Evolutionary conservation across 2,113 vertebrate species (phyloP).

Genomic region (Brachyhypopomus occidentalis): DNA sequence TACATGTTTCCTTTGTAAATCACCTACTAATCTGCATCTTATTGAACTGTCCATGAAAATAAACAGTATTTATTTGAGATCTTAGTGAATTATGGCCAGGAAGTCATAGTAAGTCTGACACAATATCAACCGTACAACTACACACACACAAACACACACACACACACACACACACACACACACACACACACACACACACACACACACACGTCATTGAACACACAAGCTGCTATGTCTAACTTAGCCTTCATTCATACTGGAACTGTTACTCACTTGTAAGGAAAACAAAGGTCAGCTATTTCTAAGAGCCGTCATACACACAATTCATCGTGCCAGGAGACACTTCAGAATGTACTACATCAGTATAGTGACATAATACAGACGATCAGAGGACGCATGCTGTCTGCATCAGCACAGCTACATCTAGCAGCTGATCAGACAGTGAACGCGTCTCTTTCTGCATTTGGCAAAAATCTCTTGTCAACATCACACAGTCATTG

Average conservation of each 20-base stretch:
- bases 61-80: too few species aligned
- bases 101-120: too few species aligned
- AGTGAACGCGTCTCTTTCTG: background rate
- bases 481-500: background rate
- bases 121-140: too few species aligned
- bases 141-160: background rate
- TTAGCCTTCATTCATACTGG: conserved; percentile 38
- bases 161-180: too few species aligned
- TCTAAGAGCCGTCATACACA: conserved; percentile 29
- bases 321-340: conserved; percentile 17
- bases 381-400: background rate
- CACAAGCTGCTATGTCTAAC: conserved; percentile 34
- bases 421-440: background rate
- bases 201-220: conserved; percentile 11
- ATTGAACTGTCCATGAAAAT: too few species aligned
- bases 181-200: background rate
- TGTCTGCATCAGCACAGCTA: background rate
- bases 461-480: background rate
- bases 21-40: too few species aligned
- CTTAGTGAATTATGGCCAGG: too few species aligned
- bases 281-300: conserved; percentile 42
- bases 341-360: background rate
- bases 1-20: too few species aligned
- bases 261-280: conserved; percentile 23
- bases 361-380: background rate